Base-by-base conservation (phyloP, 1,140 invertebrate genomes). In the Eumaeus atala region DNA sequence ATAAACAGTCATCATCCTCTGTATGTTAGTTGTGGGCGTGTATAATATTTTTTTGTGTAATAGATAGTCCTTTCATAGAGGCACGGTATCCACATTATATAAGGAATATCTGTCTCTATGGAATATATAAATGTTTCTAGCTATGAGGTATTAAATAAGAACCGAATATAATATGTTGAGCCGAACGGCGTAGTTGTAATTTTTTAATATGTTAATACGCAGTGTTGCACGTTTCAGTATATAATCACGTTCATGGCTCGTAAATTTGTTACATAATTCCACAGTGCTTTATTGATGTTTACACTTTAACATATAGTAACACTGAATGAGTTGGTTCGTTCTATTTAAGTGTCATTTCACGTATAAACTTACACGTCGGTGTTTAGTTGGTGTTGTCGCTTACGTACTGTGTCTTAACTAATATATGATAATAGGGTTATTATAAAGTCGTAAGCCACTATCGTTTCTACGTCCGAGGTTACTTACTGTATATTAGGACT, bases 301-400 rank as follows among this genome's bases (percentile, higher is more conserved):
- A 18, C 34, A 18, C 12, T 18, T 51, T 36, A 17, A 16, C 49
- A 11, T 37, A 37, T 17, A 42, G 48, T 56, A 52, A 60, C 51
- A 47, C 53, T 44, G 48, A 56, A 56, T 56, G 58, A 44, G 40
- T 54, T 58, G 21, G 21, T 28, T 55, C 65, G 66, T 60, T 51
- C 56, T 65, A 40, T 61, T 66, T 68, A 65, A 59, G 64, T 63
- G 61, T 65, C 55, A 59, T 64, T 62, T 70, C 64, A 70, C 65
- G 65, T 66, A 49, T 57, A 57, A 55, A 55, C 54, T 66, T 52
- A 55, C 72, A 77, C 68, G 60, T 84, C 58, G 67, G 58, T 84
- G 76, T 84, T 84, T 79, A 84, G 76, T 84, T 80, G 73, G 69
- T 81, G 77, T 78, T 79, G 77, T 81, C 64, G 76, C 77, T 81